Evolutionary conservation across 2,113 vertebrate genomes (phyloP), one percentile per base, ranked within the genome.

Genomic region (Entelurus aequoreus): DNA sequence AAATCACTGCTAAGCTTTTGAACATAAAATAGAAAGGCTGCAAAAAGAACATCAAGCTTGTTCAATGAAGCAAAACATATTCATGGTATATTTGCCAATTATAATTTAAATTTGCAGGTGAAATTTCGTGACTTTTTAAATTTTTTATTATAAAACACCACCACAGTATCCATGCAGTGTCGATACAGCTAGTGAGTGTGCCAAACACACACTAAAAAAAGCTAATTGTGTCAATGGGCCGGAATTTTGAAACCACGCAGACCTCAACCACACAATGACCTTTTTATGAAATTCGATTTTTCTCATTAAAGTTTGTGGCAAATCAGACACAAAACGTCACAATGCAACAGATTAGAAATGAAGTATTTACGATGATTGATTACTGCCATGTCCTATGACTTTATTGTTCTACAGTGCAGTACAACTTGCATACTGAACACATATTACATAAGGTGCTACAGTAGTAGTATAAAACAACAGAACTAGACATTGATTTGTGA

Each of bases 401-500:
- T 84, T 81, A 83, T 90, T 89, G 74, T 87, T 77, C 59, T 65
- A 63, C 62, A 81, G 62, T 65, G 77, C 72, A 79, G 84, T 78
- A 50, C 71, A 60, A 62, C 72, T 57, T 80, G 46, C 76, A 68
- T 73, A 74, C 69, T 61, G 68, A 79, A 88, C 81, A 76, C 82
- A 81, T 46, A 46, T 12, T 46, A 46, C 42, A 82, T 75, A 50
- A 65, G 63, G 75, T 75, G 81, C 63, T 68, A 28, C 28, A 66
- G 72, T 86, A 88, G 71, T 13, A 13, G 13, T 6, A 35, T 6
- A 88, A 85, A 89, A 87, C 81, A 87, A 89, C 75, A 85, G 84
- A 88, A 82, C 38, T 57, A 73, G 76, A 85, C 69, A 69, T 63
- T 57, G 69, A 78, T 46, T 71, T 68, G 69, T 72, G 70, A 61